Evolutionary conservation across 2,797 vertebrate species (phyloP), one percentile per base, ranked within the genome.

Genomic region (Mus caroli): DNA sequence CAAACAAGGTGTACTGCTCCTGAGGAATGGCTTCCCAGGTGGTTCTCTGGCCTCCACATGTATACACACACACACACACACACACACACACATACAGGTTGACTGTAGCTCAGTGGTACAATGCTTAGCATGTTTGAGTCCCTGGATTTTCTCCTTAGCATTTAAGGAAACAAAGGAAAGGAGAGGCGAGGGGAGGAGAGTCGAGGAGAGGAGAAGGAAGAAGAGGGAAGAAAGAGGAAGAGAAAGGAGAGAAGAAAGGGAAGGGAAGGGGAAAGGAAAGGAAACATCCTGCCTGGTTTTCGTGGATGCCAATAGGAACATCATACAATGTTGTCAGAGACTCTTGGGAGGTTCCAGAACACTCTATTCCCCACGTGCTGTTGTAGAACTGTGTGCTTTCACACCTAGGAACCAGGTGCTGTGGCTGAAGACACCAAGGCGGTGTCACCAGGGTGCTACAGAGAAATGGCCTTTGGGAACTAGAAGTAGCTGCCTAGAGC

Each of bases 271-370:
- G 22, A 62, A 86, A 31, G 58, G n/a, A 43, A 43, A 43, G 54
- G 92, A 97, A 96, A 90, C 46, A 91, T 64, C 58, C 88, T 73
- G 58, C 91, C 60, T 56, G 10, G 34, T 90, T 93, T 92, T 94
- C 37, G 9, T 34, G 92, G 78, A 96, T 91, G 37, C 90, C 88
- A 88, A 17, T 67, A 5, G 37, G 84, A 96, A 11, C 77, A 84
- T 97, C 94, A 86, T 67, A 83, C 92, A 78, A 87, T 64, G 88
- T 87, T 9, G 69, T 94, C n/a, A 88, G 46, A 84, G 40, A 77
- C n/a, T 79, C 15, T 73, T 79, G 17, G n/a, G 77, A 71, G 71
- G 43, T 50, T 83, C 46, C 89, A 46, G 92, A 46, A 17, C 34
- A 82, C 8, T 86, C 22, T 31, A 40, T 43, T 4, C 62, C 40